Base-by-base conservation (phyloP, 2,113 vertebrate genomes). In the Atrichornis clamosus region DNA sequence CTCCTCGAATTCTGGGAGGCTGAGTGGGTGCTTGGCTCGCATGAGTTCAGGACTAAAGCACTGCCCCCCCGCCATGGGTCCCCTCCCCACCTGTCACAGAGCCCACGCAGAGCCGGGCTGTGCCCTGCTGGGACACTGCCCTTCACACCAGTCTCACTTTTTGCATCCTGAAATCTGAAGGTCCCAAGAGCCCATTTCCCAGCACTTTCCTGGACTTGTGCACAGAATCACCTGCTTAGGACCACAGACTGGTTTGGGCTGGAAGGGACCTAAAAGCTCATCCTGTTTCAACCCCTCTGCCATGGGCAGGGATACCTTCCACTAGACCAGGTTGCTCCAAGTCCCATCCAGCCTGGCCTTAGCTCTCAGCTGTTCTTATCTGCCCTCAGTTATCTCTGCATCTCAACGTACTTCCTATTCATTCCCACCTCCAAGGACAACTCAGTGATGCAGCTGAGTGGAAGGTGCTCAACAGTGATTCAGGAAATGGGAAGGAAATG, bases 231-330 rank as follows among this genome's bases (percentile, higher is more conserved):
- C 46, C 37, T 39, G 7, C 52, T 22, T 15, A 44, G 27, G 58
- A 44, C 27, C 37, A 52, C 1, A 0, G 27, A 59, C 37, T 37
- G 52, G 15, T 59, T 39, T 65, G 44, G 52, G 13, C 37, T 73
- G 37, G 50, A 73, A 81, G 35, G 14, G 15, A 37, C 50, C 42
- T 44, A 52, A 20, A 50, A 33, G 52, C 4, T 81, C 52, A 44
- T 52, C 44, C 15, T 0, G 0, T 64, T 65, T 58, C 44, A 65
- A 23, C 12, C 22, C 35, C 18, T 9, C 12, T 37, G 18, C 56
- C 44, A 65, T 23, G 10, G 32, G 67, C 50, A 88, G 18, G 18
- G 59, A 58, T 49, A 80, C 27, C 33, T 80, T 18, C 18, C 37
- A 44, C 18, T 28, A 65, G 22, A 58, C 5, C 52, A 73, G 14